Evolutionary conservation across 37 sponge, comb jelly and placozoan genomes (phyloP), one percentile per base, ranked within the genome.

Genomic region (Cladorhizidae sp.): DNA sequence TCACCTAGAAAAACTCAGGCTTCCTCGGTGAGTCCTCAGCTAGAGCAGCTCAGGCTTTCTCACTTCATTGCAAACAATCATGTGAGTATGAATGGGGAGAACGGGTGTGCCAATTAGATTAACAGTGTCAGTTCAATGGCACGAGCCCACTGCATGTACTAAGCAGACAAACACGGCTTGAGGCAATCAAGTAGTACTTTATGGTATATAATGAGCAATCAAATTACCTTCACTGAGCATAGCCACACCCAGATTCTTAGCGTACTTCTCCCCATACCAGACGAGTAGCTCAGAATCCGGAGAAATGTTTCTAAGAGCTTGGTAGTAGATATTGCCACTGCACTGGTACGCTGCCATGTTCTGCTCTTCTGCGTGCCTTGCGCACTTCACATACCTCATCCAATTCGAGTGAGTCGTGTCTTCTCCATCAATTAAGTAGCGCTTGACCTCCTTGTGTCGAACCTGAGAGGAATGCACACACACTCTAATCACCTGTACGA

Each of bases 311-410:
- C 86, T 73, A 78, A 78, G 83, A 1, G 92, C 64, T 39, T 86
- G 78, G 62, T 93, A 97, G 79, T 88, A 97, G 36, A 97, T 91
- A 15, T 88, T 56, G 5, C 87, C 91, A 31, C 67, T 65, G 74
- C 75, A 89, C 86, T 97, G 97, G 80, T 89, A 97, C 45, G 93
- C 97, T 40, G 89, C 92, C 80, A 97, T 80, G 82, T 97, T 97
- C 87, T 97, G 97, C 58, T 97, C 94, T 3, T 80, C 80, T 55
- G 87, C 94, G 67, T 88, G 80, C 26, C 97, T 56, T 31, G 97
- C 97, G 70, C 92, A 93, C 77, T 97, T 92, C 45, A 97, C 82
- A 77, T 76, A 97, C 25, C 93, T 63, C 83, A 97, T 33, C 97
- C 97, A 97, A 67, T 93, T 97, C 50, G 91, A 78, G 49, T 55